Conservation (phyloP, 37 sponge, comb jelly and placozoan genomes). For the Chondrilla cf. caribensis region DNA sequence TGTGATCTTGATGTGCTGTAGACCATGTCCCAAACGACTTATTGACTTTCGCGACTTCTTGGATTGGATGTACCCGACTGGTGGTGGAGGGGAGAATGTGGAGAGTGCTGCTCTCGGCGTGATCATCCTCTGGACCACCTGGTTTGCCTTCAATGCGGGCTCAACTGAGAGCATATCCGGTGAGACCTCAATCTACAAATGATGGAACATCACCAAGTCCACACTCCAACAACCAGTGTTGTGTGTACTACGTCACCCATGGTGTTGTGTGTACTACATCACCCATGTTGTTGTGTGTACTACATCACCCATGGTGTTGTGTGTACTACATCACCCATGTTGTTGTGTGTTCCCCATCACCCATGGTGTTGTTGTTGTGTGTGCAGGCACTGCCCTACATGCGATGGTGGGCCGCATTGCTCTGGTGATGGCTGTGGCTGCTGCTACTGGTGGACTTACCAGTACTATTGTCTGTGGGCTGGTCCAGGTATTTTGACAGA, state of each 20-base stretch:
- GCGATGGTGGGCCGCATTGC: constrained; percentile 79
- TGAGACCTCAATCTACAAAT: neutral
- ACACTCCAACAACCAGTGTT: no score
- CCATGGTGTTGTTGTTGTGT: neutral
- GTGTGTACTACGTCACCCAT: no score
- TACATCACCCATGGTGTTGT: no score
- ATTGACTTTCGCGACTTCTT: constrained; percentile 24
- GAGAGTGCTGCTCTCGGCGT: constrained; percentile 88
- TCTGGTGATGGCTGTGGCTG: constrained; percentile 69
- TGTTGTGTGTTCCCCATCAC: neutral
- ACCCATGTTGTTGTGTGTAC: no score
- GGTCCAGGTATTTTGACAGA: constrained; percentile 48
- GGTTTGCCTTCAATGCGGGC: constrained; percentile 90
- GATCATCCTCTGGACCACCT: constrained; percentile 85
- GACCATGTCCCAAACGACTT: neutral
- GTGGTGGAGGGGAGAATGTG: constrained; percentile 82
- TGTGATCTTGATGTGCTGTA: no score
- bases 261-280: no score
- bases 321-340: no score
- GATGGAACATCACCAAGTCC: no score
- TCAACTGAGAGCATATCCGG: constrained; percentile 69
- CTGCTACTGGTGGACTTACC: constrained; percentile 63
- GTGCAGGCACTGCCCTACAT: constrained; percentile 54
- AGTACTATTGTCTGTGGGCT: constrained; percentile 62
- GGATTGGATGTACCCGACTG: constrained; percentile 81